phyloP scores from a whole-genome alignment of 2,888 invertebrate species.

The Cryptosula pallasiana region DNA sequence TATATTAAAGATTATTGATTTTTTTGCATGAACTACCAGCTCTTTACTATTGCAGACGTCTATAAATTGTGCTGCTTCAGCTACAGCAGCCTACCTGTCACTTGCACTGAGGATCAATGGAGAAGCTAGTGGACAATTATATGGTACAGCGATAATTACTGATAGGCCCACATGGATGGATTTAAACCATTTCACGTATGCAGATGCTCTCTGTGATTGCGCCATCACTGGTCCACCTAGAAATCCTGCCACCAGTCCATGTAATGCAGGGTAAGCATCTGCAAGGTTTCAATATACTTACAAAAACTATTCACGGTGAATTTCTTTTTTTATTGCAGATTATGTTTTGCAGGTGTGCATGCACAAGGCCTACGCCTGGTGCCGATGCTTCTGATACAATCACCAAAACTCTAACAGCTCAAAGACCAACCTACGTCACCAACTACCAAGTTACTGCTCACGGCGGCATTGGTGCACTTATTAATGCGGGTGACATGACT shows the following conservation, averaged over 20 bases:
- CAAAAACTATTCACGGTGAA: too few species aligned
- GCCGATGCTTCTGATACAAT: slow-evolving; percentile 3
- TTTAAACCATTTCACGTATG: background rate
- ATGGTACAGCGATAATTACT: background rate
- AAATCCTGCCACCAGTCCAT: background rate
- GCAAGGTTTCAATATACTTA: too few species aligned
- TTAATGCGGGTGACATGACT: background rate
- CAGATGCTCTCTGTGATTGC: background rate
- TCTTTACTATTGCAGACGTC: slow-evolving; percentile 8
- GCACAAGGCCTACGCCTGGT: background rate
- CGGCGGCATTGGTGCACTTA: background rate
- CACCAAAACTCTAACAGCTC: slow-evolving; percentile 1
- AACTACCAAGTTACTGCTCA: background rate
- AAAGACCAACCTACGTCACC: background rate
- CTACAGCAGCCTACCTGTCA: background rate
- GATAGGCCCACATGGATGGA: background rate
- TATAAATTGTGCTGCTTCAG: background rate
- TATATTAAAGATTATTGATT: too few species aligned
- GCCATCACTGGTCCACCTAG: background rate
- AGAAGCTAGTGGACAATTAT: background rate
- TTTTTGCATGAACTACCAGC: too few species aligned
- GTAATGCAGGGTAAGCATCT: background rate
- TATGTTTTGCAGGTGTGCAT: slow-evolving; percentile 7
- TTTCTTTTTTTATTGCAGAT: too few species aligned
- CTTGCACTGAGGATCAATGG: slow-evolving; percentile 15